These are phyloP conservation scores for Camelus bactrianus DNA, from an alignment of 2,113 vertebrate genomes.

Conservation along the genomic window DNA sequence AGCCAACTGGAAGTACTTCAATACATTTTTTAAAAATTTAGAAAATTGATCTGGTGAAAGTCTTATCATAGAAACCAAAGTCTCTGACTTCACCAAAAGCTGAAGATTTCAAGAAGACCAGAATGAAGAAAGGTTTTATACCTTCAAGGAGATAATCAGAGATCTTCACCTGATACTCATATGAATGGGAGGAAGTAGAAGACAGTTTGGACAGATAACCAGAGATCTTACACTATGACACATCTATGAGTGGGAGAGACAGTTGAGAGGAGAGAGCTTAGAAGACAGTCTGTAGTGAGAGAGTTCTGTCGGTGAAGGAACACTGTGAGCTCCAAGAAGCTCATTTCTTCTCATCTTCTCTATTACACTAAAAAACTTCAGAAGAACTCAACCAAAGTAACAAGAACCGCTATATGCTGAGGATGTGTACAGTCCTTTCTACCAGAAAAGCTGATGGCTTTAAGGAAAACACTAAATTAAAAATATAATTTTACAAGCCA, in stretches of 20 bases:
- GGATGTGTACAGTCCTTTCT: background rate
- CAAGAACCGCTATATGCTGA: background rate
- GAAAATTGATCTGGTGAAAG: background rate
- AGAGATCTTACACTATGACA: background rate
- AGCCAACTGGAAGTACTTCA: background rate
- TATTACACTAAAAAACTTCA: background rate
- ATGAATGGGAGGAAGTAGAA: background rate
- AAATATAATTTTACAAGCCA: background rate
- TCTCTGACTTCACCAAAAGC: background rate
- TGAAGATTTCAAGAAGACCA: background rate
- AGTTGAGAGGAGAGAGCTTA: background rate
- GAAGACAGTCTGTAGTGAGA: background rate
- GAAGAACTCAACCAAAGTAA: background rate
- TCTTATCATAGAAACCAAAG: background rate
- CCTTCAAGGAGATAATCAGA: background rate
- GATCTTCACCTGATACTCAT: background rate
- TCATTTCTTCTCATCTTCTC: background rate
- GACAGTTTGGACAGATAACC: background rate
- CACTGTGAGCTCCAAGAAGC: background rate
- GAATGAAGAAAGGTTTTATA: background rate
- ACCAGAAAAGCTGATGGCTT: conserved; percentile 4
- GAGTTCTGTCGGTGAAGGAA: background rate
- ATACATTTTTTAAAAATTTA: background rate
- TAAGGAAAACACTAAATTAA: background rate
- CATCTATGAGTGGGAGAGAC: background rate